Evolutionary conservation across 1,140 invertebrate species (phyloP).

Genomic region (Agrilus planipennis): DNA sequence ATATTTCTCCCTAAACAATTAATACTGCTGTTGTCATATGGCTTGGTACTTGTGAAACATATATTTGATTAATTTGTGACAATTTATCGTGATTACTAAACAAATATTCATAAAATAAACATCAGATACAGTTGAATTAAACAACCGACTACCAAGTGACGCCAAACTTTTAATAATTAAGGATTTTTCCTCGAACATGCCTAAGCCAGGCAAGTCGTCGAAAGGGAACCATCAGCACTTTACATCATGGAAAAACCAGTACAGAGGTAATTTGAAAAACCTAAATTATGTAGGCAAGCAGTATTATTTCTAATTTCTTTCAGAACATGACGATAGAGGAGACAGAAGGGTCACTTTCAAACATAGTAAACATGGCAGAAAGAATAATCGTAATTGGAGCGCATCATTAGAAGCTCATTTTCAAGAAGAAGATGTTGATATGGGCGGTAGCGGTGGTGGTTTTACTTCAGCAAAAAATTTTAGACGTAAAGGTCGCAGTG

Average conservation of each 20-base stretch:
- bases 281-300: neutral
- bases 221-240: too few species aligned
- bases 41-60: too few species aligned
- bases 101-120: too few species aligned
- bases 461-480: constrained; percentile 26
- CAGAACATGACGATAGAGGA: constrained; percentile 5
- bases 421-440: constrained; percentile 46
- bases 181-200: too few species aligned
- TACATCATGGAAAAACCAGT: constrained; percentile 9
- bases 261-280: constrained; percentile 4
- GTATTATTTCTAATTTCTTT: neutral
- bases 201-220: constrained; percentile 6
- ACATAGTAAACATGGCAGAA: constrained; percentile 29
- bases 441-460: constrained; percentile 31
- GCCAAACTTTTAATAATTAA: too few species aligned
- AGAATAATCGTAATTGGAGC: constrained; percentile 36
- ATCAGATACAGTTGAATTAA: too few species aligned
- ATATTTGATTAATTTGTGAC: too few species aligned
- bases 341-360: constrained; percentile 42
- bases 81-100: too few species aligned
- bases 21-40: too few species aligned
- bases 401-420: constrained; percentile 32
- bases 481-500: constrained; percentile 25
- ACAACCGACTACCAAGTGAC: too few species aligned
- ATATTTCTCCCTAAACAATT: too few species aligned